phyloP scores from a whole-genome alignment of 2,113 vertebrate genomes.

The Colossoma macropomum region DNA sequence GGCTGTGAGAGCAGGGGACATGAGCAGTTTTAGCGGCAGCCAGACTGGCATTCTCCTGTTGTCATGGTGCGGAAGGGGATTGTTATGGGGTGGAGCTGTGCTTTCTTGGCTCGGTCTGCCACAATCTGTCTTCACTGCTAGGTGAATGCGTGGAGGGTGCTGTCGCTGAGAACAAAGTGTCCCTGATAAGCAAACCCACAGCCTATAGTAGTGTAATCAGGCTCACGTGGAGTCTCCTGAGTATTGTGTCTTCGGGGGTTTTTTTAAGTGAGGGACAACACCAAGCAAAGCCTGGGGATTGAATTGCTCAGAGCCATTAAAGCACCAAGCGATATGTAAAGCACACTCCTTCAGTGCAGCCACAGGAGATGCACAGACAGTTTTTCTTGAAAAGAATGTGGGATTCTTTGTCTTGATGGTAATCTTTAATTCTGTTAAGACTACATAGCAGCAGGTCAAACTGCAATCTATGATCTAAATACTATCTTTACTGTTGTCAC shows the following conservation, averaged over 20 bases:
- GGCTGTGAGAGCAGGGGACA: slow-evolving; percentile 4
- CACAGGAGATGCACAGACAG: not conserved
- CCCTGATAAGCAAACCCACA: slow-evolving; percentile 74
- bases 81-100: slow-evolving; percentile 42
- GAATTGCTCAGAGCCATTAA: not conserved
- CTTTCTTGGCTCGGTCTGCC: slow-evolving; percentile 50
- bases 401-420: no score
- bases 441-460: not conserved
- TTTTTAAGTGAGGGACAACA: not conserved
- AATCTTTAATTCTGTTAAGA: not conserved
- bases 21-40: slow-evolving; percentile 7
- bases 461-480: no score
- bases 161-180: slow-evolving; percentile 70
- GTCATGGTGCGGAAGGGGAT: slow-evolving; percentile 35
- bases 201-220: slow-evolving; percentile 18
- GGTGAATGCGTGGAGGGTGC: slow-evolving; percentile 48
- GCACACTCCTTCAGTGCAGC: not conserved
- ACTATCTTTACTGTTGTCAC: no score
- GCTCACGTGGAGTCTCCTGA: slow-evolving; percentile 36
- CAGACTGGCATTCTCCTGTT: slow-evolving; percentile 38
- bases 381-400: not conserved
- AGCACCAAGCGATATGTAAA: not conserved
- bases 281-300: not conserved
- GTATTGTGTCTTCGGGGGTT: slow-evolving; percentile 18
- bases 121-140: slow-evolving; percentile 52